Conservation (phyloP, 2,797 vertebrate genomes). For the Cyprinodon diabolis region DNA sequence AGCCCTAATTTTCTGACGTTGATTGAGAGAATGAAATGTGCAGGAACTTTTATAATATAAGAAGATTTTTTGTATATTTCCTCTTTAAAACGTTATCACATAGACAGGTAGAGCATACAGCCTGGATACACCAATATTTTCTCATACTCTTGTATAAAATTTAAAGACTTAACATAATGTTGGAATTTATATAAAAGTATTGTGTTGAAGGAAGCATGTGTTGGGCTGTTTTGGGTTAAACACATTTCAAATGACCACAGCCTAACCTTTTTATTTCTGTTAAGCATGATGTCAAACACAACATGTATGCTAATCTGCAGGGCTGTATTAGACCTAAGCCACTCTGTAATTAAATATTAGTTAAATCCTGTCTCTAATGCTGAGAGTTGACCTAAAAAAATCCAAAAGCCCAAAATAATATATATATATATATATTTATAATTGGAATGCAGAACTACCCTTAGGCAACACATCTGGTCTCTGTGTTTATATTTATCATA, state of each 20-base stretch:
- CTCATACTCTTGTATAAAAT: not conserved
- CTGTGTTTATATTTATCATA: slow-evolving; percentile 35
- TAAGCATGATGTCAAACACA: slow-evolving; percentile 49
- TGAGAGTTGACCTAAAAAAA: slow-evolving; percentile 67
- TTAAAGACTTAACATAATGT: not conserved
- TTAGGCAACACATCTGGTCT: slow-evolving; percentile 38
- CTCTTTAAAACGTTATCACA: no score
- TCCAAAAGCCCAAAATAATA: not conserved
- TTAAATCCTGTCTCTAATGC: slow-evolving; percentile 58
- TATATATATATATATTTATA: slow-evolving; percentile 32
- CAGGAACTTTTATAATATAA: slow-evolving; percentile 1
- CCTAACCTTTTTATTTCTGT: slow-evolving; percentile 55
- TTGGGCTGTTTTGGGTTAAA: slow-evolving; percentile 57
- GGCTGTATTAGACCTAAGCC: slow-evolving; percentile 66
- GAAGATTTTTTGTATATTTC: no score
- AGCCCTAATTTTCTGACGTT: slow-evolving; percentile 56
- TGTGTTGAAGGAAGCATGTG: slow-evolving; percentile 50
- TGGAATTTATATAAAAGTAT: slow-evolving; percentile 1
- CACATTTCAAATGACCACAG: slow-evolving; percentile 52
- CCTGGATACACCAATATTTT: not conserved
- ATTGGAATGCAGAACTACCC: slow-evolving; percentile 42
- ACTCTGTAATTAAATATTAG: slow-evolving; percentile 75
- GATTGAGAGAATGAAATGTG: slow-evolving; percentile 63
- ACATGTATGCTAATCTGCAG: slow-evolving; percentile 62
- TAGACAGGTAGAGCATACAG: not conserved